phyloP scores from a whole-genome alignment of 2,888 invertebrate species.

The Anagyrus pseudococci region DNA sequence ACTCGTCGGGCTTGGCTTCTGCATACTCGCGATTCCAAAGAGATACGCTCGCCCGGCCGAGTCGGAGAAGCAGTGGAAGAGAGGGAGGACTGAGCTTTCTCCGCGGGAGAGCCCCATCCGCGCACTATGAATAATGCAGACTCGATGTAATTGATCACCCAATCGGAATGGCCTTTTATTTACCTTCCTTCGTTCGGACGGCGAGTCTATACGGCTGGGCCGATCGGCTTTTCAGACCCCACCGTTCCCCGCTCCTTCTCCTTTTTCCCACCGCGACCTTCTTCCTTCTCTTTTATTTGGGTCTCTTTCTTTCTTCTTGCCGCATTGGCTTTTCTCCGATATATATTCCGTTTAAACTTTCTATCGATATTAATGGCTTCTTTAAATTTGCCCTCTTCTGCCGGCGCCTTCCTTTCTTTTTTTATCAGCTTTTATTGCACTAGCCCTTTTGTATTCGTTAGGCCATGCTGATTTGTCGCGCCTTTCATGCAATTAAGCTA shows the following conservation, averaged over 20 bases:
- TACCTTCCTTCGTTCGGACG: slow-evolving; percentile 58
- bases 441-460: slow-evolving; percentile 10
- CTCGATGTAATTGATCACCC: slow-evolving; percentile 61
- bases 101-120: slow-evolving; percentile 49
- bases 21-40: slow-evolving; percentile 23
- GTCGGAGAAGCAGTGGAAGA: not conserved
- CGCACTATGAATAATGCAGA: slow-evolving; percentile 60
- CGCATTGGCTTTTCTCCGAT: slow-evolving; percentile 11
- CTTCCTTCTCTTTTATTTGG: not conserved
- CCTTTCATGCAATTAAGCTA: too few relatives aligned
- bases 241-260: slow-evolving; percentile 28
- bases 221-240: slow-evolving; percentile 8
- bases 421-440: slow-evolving; percentile 21
- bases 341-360: slow-evolving; percentile 34
- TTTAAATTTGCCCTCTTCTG: slow-evolving; percentile 28
- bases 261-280: slow-evolving; percentile 9
- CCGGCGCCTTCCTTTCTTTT: slow-evolving; percentile 25
- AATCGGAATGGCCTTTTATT: slow-evolving; percentile 62
- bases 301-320: not conserved
- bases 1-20: too few relatives aligned
- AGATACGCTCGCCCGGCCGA: not conserved
- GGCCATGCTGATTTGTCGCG: not conserved
- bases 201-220: not conserved
- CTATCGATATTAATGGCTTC: slow-evolving; percentile 36
- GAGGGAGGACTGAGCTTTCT: slow-evolving; percentile 53